Conservation (phyloP, 2,888 invertebrate genomes). For the Ecdyonurus torrentis region DNA sequence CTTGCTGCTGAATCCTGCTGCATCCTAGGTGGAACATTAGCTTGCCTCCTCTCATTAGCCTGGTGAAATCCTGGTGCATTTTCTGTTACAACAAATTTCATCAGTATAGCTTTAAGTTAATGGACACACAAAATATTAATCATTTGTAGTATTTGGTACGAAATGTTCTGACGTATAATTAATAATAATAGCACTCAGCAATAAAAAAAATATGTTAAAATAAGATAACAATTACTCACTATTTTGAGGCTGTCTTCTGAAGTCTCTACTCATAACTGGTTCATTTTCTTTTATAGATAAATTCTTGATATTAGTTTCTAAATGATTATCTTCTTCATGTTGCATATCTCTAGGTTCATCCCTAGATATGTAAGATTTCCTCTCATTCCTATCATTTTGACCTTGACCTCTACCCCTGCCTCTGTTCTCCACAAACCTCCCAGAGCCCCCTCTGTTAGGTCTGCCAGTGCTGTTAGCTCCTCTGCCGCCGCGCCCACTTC, state of each 20-base stretch:
- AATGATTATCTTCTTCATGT: neutral
- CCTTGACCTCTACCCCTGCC: conserved; percentile 1
- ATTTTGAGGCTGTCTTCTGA: neutral
- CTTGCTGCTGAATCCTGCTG: conserved; percentile 23
- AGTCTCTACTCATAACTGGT: neutral
- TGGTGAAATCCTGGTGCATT: neutral
- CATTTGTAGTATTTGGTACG: no score
- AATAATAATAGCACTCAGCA: no score
- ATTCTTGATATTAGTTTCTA: neutral
- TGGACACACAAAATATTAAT: no score
- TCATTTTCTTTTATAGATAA: neutral
- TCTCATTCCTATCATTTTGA: neutral
- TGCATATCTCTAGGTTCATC: neutral
- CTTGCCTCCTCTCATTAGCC: conserved; percentile 7
- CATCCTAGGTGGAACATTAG: conserved; percentile 17
- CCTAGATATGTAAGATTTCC: neutral
- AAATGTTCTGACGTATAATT: no score
- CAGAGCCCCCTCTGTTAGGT: neutral
- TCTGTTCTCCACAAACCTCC: neutral
- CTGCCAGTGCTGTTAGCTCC: neutral
- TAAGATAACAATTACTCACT: neutral
- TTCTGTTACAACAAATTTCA: no score
- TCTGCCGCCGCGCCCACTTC: neutral
- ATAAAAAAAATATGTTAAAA: neutral
- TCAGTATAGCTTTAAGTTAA: no score